Evolutionary conservation across 2,797 vertebrate species (phyloP).

Genomic region (Florisuga fusca): DNA sequence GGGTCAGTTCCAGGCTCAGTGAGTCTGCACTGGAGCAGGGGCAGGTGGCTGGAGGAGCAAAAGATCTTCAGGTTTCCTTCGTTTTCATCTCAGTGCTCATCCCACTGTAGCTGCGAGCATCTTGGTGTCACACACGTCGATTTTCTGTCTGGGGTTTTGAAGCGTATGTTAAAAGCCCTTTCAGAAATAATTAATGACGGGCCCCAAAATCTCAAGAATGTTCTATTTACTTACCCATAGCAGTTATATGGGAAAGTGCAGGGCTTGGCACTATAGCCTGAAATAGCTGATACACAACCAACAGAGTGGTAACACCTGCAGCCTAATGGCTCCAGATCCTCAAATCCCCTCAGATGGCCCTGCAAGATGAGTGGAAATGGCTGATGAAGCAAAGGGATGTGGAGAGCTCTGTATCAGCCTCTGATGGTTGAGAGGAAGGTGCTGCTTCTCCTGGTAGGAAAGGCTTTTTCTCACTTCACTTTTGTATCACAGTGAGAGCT

Average conservation of each 20-base stretch:
- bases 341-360: not conserved
- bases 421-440: not conserved
- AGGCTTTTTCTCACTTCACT: not conserved
- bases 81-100: not conserved
- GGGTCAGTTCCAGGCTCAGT: not conserved
- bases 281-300: conserved; percentile 25
- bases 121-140: not conserved
- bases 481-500: not conserved
- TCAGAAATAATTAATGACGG: conserved; percentile 67
- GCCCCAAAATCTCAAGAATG: conserved; percentile 57
- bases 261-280: conserved; percentile 9
- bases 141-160: conserved; percentile 44
- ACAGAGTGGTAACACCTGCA: not conserved
- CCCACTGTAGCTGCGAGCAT: not conserved
- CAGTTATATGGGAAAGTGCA: conserved; percentile 32
- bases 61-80: not conserved
- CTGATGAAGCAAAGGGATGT: not conserved
- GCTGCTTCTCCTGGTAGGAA: not conserved
- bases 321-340: conserved; percentile 13
- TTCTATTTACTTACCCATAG: conserved; percentile 37
- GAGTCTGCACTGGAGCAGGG: not conserved
- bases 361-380: not conserved
- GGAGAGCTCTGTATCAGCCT: not conserved
- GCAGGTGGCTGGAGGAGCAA: not conserved
- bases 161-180: conserved; percentile 42